Base-by-base conservation (phyloP, 1,140 invertebrate species). In the Anastatus disparis region DNA sequence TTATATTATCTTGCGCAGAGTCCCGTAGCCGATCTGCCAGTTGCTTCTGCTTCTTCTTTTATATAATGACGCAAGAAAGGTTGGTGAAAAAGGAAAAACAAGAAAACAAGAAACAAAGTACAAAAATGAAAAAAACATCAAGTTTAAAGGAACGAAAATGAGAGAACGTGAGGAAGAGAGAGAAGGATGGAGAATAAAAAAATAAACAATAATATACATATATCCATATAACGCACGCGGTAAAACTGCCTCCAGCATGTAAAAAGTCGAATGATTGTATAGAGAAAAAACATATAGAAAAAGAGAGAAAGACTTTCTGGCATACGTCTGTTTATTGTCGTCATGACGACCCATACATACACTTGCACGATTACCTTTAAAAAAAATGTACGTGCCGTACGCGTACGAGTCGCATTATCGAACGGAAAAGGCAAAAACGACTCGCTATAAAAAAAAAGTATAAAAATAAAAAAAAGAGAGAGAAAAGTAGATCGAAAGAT, bases 321-420 rank as follows among this genome's bases (percentile, higher is more conserved):
- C 64, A 52, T 66, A 40, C 38, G 52, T 44, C 64, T 66, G 64
- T 66, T 66, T 66, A 66, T 46, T 40, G 64, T 66, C 20, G 64
- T 17, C 52, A 66, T 66, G 64, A 56, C 52, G 24, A 65, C 63
- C 35, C 62, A 44, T 40, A 20, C 6, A 15, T 38, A 15, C 22
- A 27, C 40, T 0, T 6, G 44, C 3, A 17, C 31, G 44, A 48
- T 2, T 22, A 22, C 22, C 10, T 17, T n/a, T 50, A 50, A 24
- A 24, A 12, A 50, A 50, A 50, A 50, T 17, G 22, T 50, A 50
- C 48, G 48, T 50, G 46, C 46, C 26, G 15, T 27, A 3, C 15
- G 62, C 31, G 27, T 53, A 29, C 63, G 31, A 42, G 50, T 24
- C 22, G 48, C 22, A 52, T 65, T 65, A 65, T 65, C 63, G 31